Evolutionary conservation across 2,113 vertebrate genomes (phyloP), one percentile per base, ranked within the genome.

Genomic region (Microtus montanus): DNA sequence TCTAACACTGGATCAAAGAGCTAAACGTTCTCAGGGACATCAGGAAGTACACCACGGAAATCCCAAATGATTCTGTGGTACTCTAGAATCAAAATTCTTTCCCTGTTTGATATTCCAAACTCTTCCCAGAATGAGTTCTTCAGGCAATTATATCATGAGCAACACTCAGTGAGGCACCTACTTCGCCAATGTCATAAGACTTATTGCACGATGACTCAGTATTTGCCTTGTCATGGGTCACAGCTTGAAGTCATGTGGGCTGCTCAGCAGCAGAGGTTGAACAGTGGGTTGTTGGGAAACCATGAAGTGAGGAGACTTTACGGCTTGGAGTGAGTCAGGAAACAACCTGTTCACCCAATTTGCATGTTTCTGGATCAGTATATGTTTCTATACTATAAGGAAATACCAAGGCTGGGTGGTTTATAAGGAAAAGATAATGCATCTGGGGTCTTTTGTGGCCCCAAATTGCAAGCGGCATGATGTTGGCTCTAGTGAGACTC

Each of bases 241-340:
- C 47, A 5, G 14, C 7, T 19, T 19, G 49, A 58, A 64, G 86
- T 30, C 1, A 35, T 30, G 22, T 1, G 0, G 54, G 10, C 33
- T 22, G 20, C 9, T 20, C 28, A 22, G 35, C 17, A 20, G 1
- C 5, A 77, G 75, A 49, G 1, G 24, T n/a, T 54, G 13, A 0
- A 1, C 26, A 6, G 30, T 33, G 0, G 1, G 0, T 0, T 22
- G 3, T 0, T 7, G 19, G 22, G 61, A 5, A 5, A 68, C 7
- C 0, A 2, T 12, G 0, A 38, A n/a, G 9, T 47, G 26, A 10
- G 5, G 26, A 10, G 5, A 30, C 38, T 17, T 22, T 2, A 44
- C 2, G 52, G 26, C 26, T 28, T 38, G 10, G 2, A 19, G 63
- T 1, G 2, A n/a, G 2, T 1, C 2, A 3, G 30, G 41, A 33